Percentiles rank a stretch among this genome's conserved stretches.
These are phyloP conservation scores for Tinamus major DNA, from an alignment of 2,797 vertebrate species.

Conservation along the genomic window DNA sequence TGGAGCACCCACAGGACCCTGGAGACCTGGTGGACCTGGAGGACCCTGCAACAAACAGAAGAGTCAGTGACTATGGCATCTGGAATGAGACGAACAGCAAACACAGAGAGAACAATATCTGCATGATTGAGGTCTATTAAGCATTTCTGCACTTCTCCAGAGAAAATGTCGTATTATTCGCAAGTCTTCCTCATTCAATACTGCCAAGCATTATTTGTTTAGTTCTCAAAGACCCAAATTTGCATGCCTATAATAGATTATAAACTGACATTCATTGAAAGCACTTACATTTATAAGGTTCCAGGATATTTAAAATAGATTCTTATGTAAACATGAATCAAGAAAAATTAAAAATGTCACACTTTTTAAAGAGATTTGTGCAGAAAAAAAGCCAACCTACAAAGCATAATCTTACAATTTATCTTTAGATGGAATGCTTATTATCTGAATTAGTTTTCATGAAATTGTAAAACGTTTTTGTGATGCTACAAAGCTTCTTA, in stretches of 20 bases:
- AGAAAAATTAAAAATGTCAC: not conserved
- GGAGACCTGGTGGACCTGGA: conserved; percentile 93
- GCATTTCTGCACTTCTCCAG: not conserved
- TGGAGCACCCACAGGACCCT: conserved; percentile 95
- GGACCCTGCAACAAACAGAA: conserved; percentile 86
- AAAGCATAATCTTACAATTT: not conserved
- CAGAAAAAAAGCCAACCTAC: not conserved
- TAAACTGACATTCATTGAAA: conserved; percentile 27
- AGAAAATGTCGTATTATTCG: not conserved
- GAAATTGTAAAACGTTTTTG: not conserved
- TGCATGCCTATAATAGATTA: conserved; percentile 16
- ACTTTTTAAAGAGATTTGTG: not conserved
- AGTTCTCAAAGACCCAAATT: not conserved
- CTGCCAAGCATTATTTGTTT: conserved; percentile 5
- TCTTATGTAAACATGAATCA: not conserved
- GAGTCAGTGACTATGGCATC: conserved; percentile 18
- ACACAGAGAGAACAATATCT: not conserved
- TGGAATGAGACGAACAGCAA: not conserved
- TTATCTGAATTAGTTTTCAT: not conserved
- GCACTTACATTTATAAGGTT: not conserved
- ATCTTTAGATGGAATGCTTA: not conserved
- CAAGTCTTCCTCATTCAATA: not conserved
- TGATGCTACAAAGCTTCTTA: not conserved
- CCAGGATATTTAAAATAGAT: conserved; percentile 17
- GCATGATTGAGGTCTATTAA: not conserved